Evolutionary conservation across 2,113 vertebrate species (phyloP), one percentile per base, ranked within the genome.

Genomic region (Pavo muticus): DNA sequence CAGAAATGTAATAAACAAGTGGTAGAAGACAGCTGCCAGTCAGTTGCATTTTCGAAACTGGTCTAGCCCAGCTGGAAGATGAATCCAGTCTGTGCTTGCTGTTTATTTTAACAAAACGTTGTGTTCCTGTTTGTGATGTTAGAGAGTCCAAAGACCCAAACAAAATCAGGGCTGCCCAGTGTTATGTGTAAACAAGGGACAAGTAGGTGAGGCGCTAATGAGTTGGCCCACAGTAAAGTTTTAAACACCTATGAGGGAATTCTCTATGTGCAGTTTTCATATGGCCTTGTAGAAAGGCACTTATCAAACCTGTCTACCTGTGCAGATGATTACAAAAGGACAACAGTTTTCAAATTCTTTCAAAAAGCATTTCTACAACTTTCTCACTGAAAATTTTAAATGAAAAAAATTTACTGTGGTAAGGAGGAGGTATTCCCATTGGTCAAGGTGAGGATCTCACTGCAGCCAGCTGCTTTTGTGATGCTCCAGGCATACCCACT

Each of bases 1-100:
- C 83, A 95, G 45, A 67, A 85, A 73, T 74, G 50, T 91, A 93
- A 96, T 87, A 90, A 96, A 84, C 59, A 91, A 56, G 56, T 85
- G 37, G 24, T 65, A 67, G 35, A 59, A 86, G 30, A 37, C 44
- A 81, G 35, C 27, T 45, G 29, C 70, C 7, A 56, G 78, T 56
- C n/a, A 94, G 73, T 4, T 88, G 16, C n/a, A 40, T 89, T 89
- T 83, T 92, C 89, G 90, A 92, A 95, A 73, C 47, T 74, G 61
- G 94, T 64, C 37, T 56, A 77, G n/a, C 27, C 47, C 45, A 81
- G 30, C 59, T 88, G 45, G 64, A 76, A 81, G 30, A 48, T 0
- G 0, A 74, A 80, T 65, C 30, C 69, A 67, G 35, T 56, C 35
- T 11, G 67, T 35, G 20, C 25, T 48, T 71, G 13, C 39, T 60